Conservation (phyloP, 2,888 invertebrate genomes). For the Spodoptera picta region DNA sequence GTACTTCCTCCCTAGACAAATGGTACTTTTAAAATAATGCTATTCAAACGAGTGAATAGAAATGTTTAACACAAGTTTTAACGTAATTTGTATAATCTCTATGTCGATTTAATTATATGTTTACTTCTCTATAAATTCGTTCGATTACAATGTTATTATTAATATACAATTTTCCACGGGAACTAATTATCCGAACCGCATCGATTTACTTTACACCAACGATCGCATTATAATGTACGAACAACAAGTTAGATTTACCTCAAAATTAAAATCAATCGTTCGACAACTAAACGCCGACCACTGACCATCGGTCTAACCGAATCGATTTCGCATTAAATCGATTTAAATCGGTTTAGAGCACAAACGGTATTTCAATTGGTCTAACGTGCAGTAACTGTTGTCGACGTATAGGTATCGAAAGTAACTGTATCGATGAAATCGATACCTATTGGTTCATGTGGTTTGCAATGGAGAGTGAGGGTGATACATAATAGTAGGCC, state of each 20-base stretch:
- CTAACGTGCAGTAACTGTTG: conserved; percentile 42
- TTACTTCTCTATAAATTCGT: no score
- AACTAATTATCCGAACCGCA: no score
- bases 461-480: conserved; percentile 7
- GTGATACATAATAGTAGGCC: conserved; percentile 15
- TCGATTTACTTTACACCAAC: no score
- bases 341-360: conserved; percentile 49
- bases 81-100: no score
- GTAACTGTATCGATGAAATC: conserved; percentile 52
- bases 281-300: conserved; percentile 25
- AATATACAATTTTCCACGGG: no score
- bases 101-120: no score
- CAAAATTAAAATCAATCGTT: conserved; percentile 22
- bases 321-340: conserved; percentile 54
- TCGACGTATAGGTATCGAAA: conserved; percentile 34
- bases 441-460: conserved; percentile 28
- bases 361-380: conserved; percentile 55
- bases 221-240: neutral
- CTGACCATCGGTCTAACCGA: conserved; percentile 36
- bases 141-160: no score
- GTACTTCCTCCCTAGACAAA: no score
- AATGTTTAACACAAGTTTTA: no score
- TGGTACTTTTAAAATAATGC: no score
- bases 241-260: conserved; percentile 13
- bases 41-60: no score